phyloP scores from a whole-genome alignment of 2,888 invertebrate genomes.

The Apodemia zela region DNA sequence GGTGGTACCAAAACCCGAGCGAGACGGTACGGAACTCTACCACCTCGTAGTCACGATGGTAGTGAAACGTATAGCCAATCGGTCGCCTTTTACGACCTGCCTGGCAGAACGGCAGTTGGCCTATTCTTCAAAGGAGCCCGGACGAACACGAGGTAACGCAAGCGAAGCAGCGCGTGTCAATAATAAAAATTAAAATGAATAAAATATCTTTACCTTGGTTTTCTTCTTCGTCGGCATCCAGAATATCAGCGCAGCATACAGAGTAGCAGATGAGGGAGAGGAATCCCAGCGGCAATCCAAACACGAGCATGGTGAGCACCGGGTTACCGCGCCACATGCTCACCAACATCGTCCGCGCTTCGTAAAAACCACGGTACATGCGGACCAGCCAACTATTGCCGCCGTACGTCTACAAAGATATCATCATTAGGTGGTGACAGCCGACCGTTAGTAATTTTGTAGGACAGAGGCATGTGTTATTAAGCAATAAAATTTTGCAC shows the following conservation, averaged over 20 bases:
- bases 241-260: slow-evolving; percentile 96
- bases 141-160: too few relatives aligned
- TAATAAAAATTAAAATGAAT: neutral
- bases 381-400: slow-evolving; percentile 90
- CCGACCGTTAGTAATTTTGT: too few relatives aligned
- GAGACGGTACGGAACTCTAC: too few relatives aligned
- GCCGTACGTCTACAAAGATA: slow-evolving; percentile 84
- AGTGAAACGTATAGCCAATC: too few relatives aligned
- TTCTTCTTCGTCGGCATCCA: slow-evolving; percentile 94
- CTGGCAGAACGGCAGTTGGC: too few relatives aligned
- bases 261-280: slow-evolving; percentile 96
- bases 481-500: too few relatives aligned
- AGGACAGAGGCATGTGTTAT: too few relatives aligned
- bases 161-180: too few relatives aligned
- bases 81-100: too few relatives aligned
- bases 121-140: too few relatives aligned
- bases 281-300: slow-evolving; percentile 96
- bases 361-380: slow-evolving; percentile 90
- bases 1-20: too few relatives aligned
- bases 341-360: slow-evolving; percentile 87
- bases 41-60: too few relatives aligned
- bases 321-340: slow-evolving; percentile 97
- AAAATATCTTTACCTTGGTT: slow-evolving; percentile 44
- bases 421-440: neutral
- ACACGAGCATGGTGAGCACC: slow-evolving; percentile 94